Conservation (phyloP, 2,113 vertebrate genomes). For the Solenodon paradoxus region DNA sequence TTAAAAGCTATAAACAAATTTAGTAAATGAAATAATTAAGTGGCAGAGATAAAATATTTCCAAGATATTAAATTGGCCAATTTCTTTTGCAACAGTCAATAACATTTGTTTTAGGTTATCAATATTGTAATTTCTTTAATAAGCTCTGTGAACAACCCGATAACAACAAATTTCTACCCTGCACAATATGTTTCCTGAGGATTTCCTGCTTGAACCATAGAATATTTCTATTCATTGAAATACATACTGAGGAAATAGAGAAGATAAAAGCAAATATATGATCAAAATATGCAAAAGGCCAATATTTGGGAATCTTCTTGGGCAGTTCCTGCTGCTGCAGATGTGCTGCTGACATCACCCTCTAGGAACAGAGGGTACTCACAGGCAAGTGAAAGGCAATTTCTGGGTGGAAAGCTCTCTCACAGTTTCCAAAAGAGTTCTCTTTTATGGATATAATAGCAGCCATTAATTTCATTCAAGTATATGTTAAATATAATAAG, state of each 20-base stretch:
- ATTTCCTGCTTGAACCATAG: not conserved
- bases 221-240: not conserved
- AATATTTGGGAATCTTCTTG: not conserved
- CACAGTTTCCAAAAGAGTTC: not conserved
- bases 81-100: not conserved
- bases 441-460: not conserved
- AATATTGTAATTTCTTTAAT: not conserved
- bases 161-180: not conserved
- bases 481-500: not conserved
- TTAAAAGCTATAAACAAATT: not conserved
- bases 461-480: not conserved
- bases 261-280: not conserved
- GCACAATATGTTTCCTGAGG: not conserved
- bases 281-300: not conserved
- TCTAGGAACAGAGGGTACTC: not conserved
- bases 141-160: not conserved
- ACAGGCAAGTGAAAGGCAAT: not conserved
- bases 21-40: constrained; percentile 1
- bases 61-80: not conserved
- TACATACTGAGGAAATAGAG: not conserved
- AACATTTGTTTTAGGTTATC: not conserved
- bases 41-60: not conserved
- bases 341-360: not conserved
- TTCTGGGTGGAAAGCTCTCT: not conserved
- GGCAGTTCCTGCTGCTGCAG: not conserved